Conservation (phyloP, 2,888 invertebrate genomes). For the Lithophane semibrunnea region DNA sequence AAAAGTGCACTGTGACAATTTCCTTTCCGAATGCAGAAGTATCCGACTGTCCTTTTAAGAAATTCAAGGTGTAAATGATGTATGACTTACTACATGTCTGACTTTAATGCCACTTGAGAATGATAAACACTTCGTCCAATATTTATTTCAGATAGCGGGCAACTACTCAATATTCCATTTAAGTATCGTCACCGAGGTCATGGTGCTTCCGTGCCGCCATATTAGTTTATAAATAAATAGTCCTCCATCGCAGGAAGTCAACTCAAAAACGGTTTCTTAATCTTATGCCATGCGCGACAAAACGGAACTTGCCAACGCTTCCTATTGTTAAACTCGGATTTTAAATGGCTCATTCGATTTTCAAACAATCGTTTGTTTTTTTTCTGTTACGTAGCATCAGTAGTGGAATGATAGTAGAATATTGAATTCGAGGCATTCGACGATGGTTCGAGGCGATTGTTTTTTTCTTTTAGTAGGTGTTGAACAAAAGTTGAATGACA, state of each 20-base stretch:
- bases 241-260: constrained; percentile 79
- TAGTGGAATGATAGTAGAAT: constrained; percentile 32
- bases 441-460: not conserved
- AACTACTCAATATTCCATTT: constrained; percentile 65
- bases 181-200: constrained; percentile 77
- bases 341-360: constrained; percentile 64
- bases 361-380: constrained; percentile 52
- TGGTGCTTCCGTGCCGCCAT: constrained; percentile 79
- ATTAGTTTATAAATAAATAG: constrained; percentile 86
- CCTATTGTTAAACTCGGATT: constrained; percentile 75
- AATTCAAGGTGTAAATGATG: constrained; percentile 37
- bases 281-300: constrained; percentile 81
- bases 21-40: not conserved
- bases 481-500: not conserved
- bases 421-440: constrained; percentile 24
- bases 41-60: constrained; percentile 1
- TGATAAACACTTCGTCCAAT: constrained; percentile 35
- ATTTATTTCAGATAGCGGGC: constrained; percentile 54
- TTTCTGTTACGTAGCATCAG: constrained; percentile 7
- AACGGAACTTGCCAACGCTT: constrained; percentile 79
- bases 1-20: not conserved
- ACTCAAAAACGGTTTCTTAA: constrained; percentile 81
- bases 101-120: constrained; percentile 16
- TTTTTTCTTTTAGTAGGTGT: constrained; percentile 2
- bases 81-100: constrained; percentile 1